Conservation (phyloP, 2,113 vertebrate species). For the Verasper variegatus region DNA sequence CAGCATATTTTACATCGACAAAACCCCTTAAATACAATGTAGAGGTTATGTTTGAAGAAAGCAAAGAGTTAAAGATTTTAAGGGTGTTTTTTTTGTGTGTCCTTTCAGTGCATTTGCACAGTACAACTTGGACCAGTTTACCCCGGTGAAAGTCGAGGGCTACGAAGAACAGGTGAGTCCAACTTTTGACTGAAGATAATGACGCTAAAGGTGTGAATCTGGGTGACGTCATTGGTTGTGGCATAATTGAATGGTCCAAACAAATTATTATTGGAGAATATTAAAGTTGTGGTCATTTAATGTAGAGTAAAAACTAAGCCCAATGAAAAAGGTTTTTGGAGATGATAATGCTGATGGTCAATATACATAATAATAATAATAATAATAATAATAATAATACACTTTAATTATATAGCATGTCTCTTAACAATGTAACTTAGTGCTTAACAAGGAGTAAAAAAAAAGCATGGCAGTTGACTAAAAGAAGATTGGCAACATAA, state of each 20-base stretch:
- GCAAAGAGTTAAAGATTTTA: not conserved
- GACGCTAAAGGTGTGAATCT: not conserved
- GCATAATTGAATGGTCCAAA: no score
- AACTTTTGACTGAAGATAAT: not conserved
- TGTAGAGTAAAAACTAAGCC: no score
- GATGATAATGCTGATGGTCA: no score
- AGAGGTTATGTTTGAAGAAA: not conserved
- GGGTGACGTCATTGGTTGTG: not conserved
- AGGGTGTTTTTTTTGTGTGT: constrained; percentile 10
- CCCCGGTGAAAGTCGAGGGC: constrained; percentile 93
- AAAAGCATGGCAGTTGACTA: no score
- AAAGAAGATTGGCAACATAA: no score
- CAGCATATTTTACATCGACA: not conserved
- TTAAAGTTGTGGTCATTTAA: not conserved
- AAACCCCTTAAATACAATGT: not conserved
- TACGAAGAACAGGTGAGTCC: constrained; percentile 92
- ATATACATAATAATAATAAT: no score
- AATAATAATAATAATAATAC: no score
- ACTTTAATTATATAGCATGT: no score
- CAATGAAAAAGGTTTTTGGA: no score
- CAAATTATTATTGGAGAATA: no score
- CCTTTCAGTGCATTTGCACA: constrained; percentile 94
- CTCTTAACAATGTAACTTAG: no score
- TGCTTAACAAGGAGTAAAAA: no score
- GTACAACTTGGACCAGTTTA: constrained; percentile 99